Evolutionary conservation across 2,797 vertebrate species (phyloP).

Genomic region (Aulostomus chinensis): DNA sequence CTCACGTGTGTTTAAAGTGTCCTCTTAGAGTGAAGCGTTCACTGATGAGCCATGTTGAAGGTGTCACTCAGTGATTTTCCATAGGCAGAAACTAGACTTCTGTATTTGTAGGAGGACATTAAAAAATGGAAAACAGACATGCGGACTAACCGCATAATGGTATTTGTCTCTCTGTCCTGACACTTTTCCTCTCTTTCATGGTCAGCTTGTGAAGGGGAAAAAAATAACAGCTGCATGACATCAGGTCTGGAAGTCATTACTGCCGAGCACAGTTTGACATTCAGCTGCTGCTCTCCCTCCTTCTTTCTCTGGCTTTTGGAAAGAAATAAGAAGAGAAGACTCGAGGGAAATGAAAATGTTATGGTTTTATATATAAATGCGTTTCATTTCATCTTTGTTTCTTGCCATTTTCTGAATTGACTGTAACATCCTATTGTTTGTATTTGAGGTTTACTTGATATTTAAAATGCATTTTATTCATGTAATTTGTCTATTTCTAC

Average conservation of each 20-base stretch:
- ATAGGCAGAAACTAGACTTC: conserved; percentile 23
- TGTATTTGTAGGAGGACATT: conserved; percentile 48
- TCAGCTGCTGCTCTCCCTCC: conserved; percentile 62
- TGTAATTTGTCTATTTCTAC: too few species aligned
- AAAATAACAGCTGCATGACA: conserved; percentile 79
- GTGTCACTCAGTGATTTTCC: conserved; percentile 54
- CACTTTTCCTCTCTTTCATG: conserved; percentile 56
- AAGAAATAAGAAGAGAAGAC: conserved; percentile 40
- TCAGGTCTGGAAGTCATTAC: conserved; percentile 83
- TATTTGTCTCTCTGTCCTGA: conserved; percentile 54
- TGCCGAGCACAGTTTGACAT: conserved; percentile 63
- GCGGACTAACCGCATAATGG: conserved; percentile 69
- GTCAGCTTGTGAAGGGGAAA: conserved; percentile 49
- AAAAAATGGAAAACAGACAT: conserved; percentile 68
- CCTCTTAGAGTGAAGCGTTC: too few species aligned
- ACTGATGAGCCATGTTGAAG: too few species aligned
- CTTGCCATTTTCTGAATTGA: not conserved
- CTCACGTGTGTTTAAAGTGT: too few species aligned
- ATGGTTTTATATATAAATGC: conserved; percentile 3
- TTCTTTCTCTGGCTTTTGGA: conserved; percentile 25
- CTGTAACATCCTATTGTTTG: too few species aligned
- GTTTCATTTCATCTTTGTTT: conserved; percentile 18
- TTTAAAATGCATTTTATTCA: too few species aligned
- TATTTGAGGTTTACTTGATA: too few species aligned
- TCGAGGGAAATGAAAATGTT: conserved; percentile 2